Evolutionary conservation across 2,888 invertebrate genomes (phyloP).

Genomic region (Gymnoscelis rufifasciata): DNA sequence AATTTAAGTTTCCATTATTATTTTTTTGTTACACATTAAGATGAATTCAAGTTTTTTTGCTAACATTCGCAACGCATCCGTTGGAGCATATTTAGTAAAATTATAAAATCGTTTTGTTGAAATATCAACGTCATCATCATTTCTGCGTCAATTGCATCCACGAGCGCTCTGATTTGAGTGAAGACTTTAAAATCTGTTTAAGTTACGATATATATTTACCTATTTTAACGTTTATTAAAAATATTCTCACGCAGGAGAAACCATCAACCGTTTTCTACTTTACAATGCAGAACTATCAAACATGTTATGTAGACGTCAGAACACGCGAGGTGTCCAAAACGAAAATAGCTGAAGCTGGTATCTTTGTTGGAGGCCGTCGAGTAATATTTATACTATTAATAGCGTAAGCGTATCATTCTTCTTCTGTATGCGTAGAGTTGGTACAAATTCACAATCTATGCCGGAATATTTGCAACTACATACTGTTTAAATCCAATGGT

Average conservation of each 20-base stretch:
- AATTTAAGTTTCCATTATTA: no score
- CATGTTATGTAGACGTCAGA: slow-evolving; percentile 28
- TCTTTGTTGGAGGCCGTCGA: slow-evolving; percentile 68
- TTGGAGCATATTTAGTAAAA: no score
- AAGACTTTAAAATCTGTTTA: no score
- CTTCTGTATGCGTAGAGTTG: not conserved
- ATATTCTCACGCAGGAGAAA: slow-evolving; percentile 1
- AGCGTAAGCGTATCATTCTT: slow-evolving; percentile 35
- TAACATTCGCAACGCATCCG: slow-evolving; percentile 10
- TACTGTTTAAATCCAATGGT: not conserved
- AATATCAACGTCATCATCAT: no score
- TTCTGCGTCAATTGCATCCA: no score
- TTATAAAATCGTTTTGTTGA: no score
- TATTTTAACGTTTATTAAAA: not conserved
- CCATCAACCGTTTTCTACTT: slow-evolving; percentile 5
- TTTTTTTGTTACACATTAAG: slow-evolving; percentile 1
- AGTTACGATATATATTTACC: not conserved
- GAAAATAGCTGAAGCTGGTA: slow-evolving; percentile 59
- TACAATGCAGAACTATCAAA: slow-evolving; percentile 12
- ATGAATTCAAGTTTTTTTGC: slow-evolving; percentile 14
- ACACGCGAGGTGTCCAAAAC: slow-evolving; percentile 50
- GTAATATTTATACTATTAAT: slow-evolving; percentile 62
- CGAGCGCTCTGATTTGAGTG: no score
- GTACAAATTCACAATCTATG: not conserved
- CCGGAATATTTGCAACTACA: no score